Base-by-base conservation (phyloP, 2,113 vertebrate genomes). In the Aegithalos caudatus region DNA sequence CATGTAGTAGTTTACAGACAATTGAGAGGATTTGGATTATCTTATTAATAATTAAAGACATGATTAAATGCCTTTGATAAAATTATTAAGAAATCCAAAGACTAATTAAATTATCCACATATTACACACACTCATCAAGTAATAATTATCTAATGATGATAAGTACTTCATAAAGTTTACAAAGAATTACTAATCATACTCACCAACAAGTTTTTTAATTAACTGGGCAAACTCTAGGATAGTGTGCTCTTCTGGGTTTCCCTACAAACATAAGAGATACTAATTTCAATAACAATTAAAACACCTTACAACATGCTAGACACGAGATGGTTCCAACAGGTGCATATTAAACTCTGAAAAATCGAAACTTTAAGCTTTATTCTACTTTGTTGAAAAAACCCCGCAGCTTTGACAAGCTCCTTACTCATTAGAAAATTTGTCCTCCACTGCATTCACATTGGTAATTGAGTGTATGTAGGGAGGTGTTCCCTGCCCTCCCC, bases 201-300 rank as follows among this genome's bases (percentile, higher is more conserved):
- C 97, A 99, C 99, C 99, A 72, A 99, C 99, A 29, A 99, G 98
- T 83, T 98, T 98, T 97, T 99, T 99, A 98, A 99, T 99, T 97
- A 99, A 98, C 47, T 98, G 98, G 62, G 99, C 99, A 97, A 99
- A 99, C 97, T 99, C 99, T 92, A 99, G 88, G 94, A 99, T 99
- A 65, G 99, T 99, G 97, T 99, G 99, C 61, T 99, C 99, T 92
- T 99, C 99, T 66, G 99, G 99, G 92, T 99, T 99, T 48, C 99
- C 99, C 99, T 99, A 93, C n/a, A 97, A 89, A 97, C 67, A 70
- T 56, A 95, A 97, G 1, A 15, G 40, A 76, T 61, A 84, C 44
- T 74, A 6, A 65, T 92, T 96, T 96, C n/a, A 85, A 25, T 24
- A 28, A 14, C 38, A 64, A 66, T 35, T 47, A 58, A 58, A 42